These are phyloP conservation scores for Poeciliopsis prolifica DNA, from an alignment of 2,113 vertebrate species.

Conservation along the genomic window DNA sequence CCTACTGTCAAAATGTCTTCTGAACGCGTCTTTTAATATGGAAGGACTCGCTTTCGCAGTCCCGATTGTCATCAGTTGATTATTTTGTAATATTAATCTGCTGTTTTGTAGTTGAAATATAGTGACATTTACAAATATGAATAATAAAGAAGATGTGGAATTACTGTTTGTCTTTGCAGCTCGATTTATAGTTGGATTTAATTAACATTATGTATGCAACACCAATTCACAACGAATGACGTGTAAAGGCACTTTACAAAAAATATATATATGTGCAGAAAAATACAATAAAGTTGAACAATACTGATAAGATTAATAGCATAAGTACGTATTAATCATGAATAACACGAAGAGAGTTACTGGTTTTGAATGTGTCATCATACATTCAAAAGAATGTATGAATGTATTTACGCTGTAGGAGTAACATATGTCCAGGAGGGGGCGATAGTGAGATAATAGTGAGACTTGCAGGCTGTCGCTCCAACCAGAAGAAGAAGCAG, in stretches of 20 bases:
- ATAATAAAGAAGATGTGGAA: constrained; percentile 35
- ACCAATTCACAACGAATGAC: neutral
- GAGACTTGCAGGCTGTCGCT: neutral
- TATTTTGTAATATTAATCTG: constrained; percentile 43
- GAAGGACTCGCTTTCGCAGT: neutral
- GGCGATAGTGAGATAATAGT: neutral
- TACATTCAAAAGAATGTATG: too few species aligned
- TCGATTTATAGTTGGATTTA: neutral
- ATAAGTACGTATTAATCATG: too few species aligned
- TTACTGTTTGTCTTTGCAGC: neutral
- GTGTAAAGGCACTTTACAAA: too few species aligned
- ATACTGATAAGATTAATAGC: too few species aligned
- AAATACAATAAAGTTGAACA: too few species aligned
- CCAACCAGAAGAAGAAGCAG: neutral
- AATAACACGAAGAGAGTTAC: too few species aligned
- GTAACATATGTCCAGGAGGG: neutral
- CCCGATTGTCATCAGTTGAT: constrained; percentile 7
- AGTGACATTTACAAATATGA: constrained; percentile 27
- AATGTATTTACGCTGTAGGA: neutral
- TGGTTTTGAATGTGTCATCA: too few species aligned
- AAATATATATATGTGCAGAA: too few species aligned
- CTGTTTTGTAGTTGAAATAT: constrained; percentile 30
- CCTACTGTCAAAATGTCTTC: neutral
- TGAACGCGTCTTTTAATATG: too few species aligned
- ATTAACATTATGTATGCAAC: too few species aligned